Conservation (phyloP, 1,140 invertebrate species). For the Bombus waltoni region DNA sequence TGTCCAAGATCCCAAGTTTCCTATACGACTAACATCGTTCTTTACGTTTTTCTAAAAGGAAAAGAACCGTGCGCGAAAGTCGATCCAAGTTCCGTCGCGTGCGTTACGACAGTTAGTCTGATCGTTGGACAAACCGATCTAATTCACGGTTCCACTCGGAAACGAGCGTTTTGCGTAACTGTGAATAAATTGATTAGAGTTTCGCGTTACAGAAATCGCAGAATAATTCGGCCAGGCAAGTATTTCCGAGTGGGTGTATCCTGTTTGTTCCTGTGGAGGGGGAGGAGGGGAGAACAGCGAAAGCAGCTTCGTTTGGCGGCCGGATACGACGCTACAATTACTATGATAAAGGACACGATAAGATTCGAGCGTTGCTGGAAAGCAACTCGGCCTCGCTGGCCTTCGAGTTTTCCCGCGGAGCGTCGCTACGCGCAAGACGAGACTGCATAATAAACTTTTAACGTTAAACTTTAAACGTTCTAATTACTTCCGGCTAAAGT, state of each 20-base stretch:
- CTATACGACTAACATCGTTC: too few species aligned
- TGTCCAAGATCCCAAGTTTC: too few species aligned
- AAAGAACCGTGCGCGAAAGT: slow-evolving; percentile 17
- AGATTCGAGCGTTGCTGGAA: background rate
- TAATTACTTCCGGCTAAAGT: background rate
- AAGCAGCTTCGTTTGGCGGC: background rate
- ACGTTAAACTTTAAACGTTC: background rate
- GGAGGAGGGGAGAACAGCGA: too few species aligned
- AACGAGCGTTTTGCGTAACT: slow-evolving; percentile 33
- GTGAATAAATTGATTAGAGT: slow-evolving; percentile 28
- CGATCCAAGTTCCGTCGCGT: slow-evolving; percentile 43
- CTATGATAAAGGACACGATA: background rate
- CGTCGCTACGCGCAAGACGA: too few species aligned
- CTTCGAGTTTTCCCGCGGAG: too few species aligned
- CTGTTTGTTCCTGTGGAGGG: background rate
- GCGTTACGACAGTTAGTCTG: slow-evolving; percentile 24
- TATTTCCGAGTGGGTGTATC: background rate
- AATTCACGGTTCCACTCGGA: slow-evolving; percentile 22
- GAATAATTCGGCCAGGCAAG: background rate
- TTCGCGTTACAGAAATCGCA: slow-evolving; percentile 19
- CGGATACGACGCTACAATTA: background rate
- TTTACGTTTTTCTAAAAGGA: background rate
- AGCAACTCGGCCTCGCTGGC: too few species aligned
- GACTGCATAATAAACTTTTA: too few species aligned
- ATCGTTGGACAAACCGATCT: slow-evolving; percentile 21